Evolutionary conservation across 2,888 invertebrate genomes (phyloP).

Genomic region (Papilio gigon): DNA sequence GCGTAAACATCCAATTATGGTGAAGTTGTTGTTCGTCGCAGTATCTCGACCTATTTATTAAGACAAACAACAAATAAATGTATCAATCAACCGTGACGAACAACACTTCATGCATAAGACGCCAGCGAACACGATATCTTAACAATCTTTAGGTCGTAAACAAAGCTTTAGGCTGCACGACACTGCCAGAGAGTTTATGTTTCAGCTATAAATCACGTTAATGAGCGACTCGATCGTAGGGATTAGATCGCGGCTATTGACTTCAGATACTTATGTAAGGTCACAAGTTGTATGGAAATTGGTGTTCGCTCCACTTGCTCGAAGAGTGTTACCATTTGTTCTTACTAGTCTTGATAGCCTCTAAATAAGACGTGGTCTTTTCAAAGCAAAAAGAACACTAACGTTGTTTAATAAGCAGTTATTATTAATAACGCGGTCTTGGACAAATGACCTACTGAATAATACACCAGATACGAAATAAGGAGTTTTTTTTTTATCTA

Average conservation of each 20-base stretch:
- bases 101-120: constrained; percentile 50
- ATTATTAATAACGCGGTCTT: too few relatives aligned
- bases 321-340: constrained; percentile 42
- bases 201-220: constrained; percentile 79
- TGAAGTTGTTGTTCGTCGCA: background rate
- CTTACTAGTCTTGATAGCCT: background rate
- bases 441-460: background rate
- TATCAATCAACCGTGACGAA: constrained; percentile 30
- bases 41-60: constrained; percentile 3
- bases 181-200: constrained; percentile 71
- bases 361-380: background rate
- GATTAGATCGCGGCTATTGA: constrained; percentile 67
- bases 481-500: background rate
- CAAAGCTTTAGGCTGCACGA: constrained; percentile 68
- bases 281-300: constrained; percentile 46
- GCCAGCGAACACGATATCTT: constrained; percentile 58
- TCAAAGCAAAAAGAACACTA: background rate
- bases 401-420: too few relatives aligned
- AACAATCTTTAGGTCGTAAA: constrained; percentile 71
- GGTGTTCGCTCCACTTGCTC: too few relatives aligned
- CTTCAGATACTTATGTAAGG: constrained; percentile 47
- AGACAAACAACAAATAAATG: constrained; percentile 22
- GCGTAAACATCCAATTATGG: background rate
- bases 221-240: constrained; percentile 76
- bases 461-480: background rate